These are phyloP conservation scores for Patella vulgata DNA, from an alignment of 1,140 invertebrate genomes.

Conservation along the genomic window DNA sequence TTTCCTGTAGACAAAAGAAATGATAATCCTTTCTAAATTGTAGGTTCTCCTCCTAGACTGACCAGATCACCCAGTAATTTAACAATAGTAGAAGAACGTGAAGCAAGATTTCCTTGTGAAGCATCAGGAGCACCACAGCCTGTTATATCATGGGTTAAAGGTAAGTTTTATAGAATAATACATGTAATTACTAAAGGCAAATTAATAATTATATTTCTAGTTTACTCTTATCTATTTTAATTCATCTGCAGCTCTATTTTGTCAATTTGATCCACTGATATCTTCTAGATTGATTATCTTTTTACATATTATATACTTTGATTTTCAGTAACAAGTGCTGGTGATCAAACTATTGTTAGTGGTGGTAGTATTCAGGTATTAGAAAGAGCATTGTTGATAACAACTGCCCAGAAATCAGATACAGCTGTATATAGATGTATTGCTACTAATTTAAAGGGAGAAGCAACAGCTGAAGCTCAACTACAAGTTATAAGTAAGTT, in stretches of 20 bases:
- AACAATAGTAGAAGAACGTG: slow-evolving; percentile 90
- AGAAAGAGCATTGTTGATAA: slow-evolving; percentile 87
- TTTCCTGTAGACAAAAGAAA: background rate
- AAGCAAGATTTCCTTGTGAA: slow-evolving; percentile 85
- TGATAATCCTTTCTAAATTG: slow-evolving; percentile 18
- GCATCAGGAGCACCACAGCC: slow-evolving; percentile 89
- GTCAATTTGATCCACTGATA: no score
- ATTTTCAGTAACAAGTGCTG: slow-evolving; percentile 45
- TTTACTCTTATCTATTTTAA: no score
- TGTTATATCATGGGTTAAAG: slow-evolving; percentile 83
- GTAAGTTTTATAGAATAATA: no score
- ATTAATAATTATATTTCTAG: background rate
- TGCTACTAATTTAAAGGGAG: slow-evolving; percentile 87
- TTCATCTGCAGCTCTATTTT: no score
- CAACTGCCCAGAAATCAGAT: slow-evolving; percentile 78
- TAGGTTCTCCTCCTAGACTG: slow-evolving; percentile 53
- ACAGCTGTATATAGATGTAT: slow-evolving; percentile 90
- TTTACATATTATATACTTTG: no score
- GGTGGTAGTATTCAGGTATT: slow-evolving; percentile 81
- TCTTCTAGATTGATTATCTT: no score
- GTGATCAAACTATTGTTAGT: slow-evolving; percentile 46
- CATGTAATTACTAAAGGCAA: slow-evolving; percentile 38
- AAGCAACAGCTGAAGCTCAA: slow-evolving; percentile 82
- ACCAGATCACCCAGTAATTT: slow-evolving; percentile 78
- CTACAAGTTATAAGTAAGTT: slow-evolving; percentile 81